A percentile compares a stretch with the other conserved stretches of the same genome.
Evolutionary conservation across 2,888 invertebrate species (phyloP).

Genomic region (Strigamia crassipes): DNA sequence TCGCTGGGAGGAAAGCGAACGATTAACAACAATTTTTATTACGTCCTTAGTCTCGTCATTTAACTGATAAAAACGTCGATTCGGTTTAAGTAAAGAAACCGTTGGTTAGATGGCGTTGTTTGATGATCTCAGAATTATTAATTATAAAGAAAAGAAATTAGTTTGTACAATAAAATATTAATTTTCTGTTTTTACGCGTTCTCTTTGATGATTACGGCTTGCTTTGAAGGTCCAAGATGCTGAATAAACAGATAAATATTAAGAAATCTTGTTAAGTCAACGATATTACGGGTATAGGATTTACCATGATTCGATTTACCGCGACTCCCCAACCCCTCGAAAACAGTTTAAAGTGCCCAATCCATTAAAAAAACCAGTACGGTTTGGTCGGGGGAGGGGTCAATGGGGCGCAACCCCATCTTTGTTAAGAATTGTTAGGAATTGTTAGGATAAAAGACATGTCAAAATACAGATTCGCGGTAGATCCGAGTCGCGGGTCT

Average conservation of each 20-base stretch:
- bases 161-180: not conserved
- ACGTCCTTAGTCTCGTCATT: not conserved
- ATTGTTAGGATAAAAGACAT: too few relatives aligned
- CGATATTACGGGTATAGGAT: too few relatives aligned
- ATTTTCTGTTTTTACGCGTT: not conserved
- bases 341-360: too few relatives aligned
- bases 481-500: too few relatives aligned
- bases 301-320: too few relatives aligned
- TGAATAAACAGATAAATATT: not conserved
- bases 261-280: not conserved
- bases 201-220: not conserved
- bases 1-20: conserved; percentile 22
- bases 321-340: too few relatives aligned
- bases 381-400: too few relatives aligned
- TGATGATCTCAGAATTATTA: not conserved
- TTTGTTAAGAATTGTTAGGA: too few relatives aligned
- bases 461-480: too few relatives aligned
- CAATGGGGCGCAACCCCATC: too few relatives aligned
- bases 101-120: not conserved
- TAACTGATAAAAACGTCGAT: too few relatives aligned
- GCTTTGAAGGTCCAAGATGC: not conserved
- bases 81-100: not conserved
- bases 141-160: not conserved
- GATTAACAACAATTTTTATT: not conserved
- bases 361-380: too few relatives aligned